Percentiles rank a stretch among this genome's conserved stretches.
phyloP scores from a whole-genome alignment of 2,888 invertebrate species.

The Orthosia incerta region DNA sequence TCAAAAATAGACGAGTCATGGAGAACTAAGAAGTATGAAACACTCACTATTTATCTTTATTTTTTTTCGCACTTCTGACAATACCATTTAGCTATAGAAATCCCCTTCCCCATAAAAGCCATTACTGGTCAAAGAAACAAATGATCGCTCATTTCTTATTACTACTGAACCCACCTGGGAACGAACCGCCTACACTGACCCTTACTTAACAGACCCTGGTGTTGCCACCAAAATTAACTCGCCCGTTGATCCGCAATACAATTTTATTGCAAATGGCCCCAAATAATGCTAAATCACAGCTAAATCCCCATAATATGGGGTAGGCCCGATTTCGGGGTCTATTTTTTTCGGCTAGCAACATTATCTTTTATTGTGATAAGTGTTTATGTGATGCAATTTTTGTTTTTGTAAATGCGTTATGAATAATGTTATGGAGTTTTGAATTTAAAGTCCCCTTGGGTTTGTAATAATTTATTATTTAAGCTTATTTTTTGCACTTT shows the following conservation, averaged over 20 bases:
- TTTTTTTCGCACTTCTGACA: conserved; percentile 3
- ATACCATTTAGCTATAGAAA: conserved; percentile 24
- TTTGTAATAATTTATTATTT: not conserved
- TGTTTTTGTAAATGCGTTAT: conserved; percentile 51
- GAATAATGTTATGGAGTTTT: conserved; percentile 31
- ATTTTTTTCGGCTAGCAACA: conserved; percentile 76
- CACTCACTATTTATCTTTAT: conserved; percentile 15
- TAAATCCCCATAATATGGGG: conserved; percentile 82
- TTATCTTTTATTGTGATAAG: conserved; percentile 85
- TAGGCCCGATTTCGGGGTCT: conserved; percentile 73
- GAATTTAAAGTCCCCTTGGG: not conserved
- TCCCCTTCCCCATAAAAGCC: conserved; percentile 39
- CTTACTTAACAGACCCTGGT: conserved; percentile 67
- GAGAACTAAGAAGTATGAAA: not conserved
- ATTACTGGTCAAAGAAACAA: conserved; percentile 59
- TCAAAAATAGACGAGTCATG: not conserved
- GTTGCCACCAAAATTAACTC: conserved; percentile 82
- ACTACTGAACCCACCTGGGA: conserved; percentile 74
- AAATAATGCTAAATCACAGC: conserved; percentile 86
- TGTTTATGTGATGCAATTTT: conserved; percentile 77
- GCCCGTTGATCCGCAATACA: conserved; percentile 81
- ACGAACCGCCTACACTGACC: conserved; percentile 71
- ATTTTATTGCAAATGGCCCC: conserved; percentile 86
- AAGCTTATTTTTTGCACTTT: not conserved
- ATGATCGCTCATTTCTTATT: conserved; percentile 68